Evolutionary conservation across 2,797 vertebrate genomes (phyloP).

Genomic region (Alectoris magna): DNA sequence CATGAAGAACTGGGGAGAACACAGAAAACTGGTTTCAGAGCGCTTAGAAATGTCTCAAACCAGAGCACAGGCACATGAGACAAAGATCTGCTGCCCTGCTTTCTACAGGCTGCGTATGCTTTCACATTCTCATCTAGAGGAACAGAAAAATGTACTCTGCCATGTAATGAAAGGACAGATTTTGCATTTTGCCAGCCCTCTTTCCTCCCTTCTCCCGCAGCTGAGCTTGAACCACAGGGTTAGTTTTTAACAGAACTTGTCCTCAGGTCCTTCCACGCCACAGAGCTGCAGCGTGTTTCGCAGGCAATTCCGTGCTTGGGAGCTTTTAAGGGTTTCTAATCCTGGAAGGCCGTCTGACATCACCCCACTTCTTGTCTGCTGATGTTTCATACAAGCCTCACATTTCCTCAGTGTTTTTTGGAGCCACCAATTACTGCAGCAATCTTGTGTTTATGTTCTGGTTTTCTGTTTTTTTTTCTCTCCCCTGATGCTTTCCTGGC

Average conservation of each 20-base stretch:
- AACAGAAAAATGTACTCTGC: background rate
- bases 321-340: slow-evolving; percentile 99
- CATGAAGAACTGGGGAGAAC: background rate
- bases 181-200: background rate
- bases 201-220: background rate
- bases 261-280: background rate
- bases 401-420: slow-evolving; percentile 89
- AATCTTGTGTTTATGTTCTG: slow-evolving; percentile 80
- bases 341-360: slow-evolving; percentile 93
- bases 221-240: background rate
- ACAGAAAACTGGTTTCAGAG: background rate
- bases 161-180: background rate
- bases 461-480: slow-evolving; percentile 47
- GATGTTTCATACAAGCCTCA: slow-evolving; percentile 89
- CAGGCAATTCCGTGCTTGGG: slow-evolving; percentile 36
- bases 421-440: slow-evolving; percentile 85
- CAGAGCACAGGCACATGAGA: background rate
- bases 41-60: background rate
- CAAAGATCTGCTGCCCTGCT: fast-evolving
- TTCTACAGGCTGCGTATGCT: background rate
- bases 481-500: slow-evolving; percentile 81
- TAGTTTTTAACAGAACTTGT: background rate
- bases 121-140: background rate
- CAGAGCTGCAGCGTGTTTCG: slow-evolving; percentile 23
- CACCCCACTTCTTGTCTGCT: slow-evolving; percentile 88